phyloP scores from a whole-genome alignment of 2,797 vertebrate genomes.

The Psittacula derbiana region DNA sequence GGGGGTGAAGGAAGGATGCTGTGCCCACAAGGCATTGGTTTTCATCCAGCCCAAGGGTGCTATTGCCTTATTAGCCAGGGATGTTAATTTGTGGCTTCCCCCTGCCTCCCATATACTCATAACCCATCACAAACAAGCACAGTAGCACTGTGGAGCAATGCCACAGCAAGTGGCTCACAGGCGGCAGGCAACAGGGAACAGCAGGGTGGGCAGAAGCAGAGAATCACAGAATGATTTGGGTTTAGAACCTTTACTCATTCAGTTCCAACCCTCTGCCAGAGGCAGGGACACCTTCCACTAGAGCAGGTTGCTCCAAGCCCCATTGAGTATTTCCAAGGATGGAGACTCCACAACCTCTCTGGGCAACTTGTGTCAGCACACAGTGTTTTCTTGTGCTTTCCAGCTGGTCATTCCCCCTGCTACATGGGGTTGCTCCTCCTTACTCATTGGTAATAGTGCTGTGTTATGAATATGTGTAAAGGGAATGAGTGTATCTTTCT shows the following conservation, averaged over 20 bases:
- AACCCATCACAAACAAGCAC: not conserved
- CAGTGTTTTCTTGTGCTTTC: not conserved
- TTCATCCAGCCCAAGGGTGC: not conserved
- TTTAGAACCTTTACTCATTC: not conserved
- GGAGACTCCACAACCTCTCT: not conserved
- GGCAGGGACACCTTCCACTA: not conserved
- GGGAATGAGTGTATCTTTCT: not conserved
- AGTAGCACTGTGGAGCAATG: fast-evolving
- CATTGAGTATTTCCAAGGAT: not conserved
- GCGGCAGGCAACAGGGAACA: fast-evolving
- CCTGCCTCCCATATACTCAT: too few species aligned
- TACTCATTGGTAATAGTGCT: not conserved
- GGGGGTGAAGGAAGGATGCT: not conserved
- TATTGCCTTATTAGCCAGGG: not conserved
- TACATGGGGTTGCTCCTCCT: not conserved
- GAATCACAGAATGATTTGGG: not conserved
- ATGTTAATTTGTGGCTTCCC: not conserved
- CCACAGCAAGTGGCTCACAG: not conserved
- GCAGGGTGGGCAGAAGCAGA: not conserved
- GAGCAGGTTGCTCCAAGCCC: not conserved
- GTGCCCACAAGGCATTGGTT: not conserved
- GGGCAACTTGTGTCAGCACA: not conserved
- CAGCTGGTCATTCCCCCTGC: not conserved
- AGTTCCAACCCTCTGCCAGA: not conserved
- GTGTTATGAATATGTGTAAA: not conserved